phyloP scores from a whole-genome alignment of 2,888 invertebrate species.

The Euproctis similis region DNA sequence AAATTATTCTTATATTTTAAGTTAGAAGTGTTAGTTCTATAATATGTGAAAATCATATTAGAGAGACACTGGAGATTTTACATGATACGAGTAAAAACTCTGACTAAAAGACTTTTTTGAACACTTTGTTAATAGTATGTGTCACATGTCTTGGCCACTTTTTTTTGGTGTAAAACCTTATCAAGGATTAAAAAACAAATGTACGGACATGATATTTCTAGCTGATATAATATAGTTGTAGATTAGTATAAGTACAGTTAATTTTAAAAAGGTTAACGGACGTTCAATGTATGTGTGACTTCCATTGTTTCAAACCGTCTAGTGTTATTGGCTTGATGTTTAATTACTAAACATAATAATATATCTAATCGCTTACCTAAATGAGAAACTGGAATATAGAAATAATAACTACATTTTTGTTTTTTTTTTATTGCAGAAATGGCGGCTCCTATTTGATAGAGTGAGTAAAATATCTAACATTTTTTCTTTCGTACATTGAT shows the following conservation, averaged over 20 bases:
- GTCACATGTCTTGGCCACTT: no score
- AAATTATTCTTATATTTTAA: no score
- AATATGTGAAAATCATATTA: no score
- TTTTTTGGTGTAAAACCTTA: no score
- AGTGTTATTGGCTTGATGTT: constrained; percentile 8
- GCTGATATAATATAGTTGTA: no score
- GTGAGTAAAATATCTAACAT: constrained; percentile 60
- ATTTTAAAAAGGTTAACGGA: constrained; percentile 17
- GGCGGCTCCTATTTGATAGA: constrained; percentile 91
- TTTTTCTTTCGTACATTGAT: not conserved
- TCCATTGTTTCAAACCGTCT: constrained; percentile 14
- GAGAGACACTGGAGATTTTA: no score
- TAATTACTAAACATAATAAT: constrained; percentile 4
- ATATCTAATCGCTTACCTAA: not conserved
- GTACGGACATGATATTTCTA: no score
- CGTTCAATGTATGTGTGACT: constrained; percentile 15
- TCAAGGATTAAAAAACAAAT: no score
- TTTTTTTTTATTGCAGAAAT: constrained; percentile 80
- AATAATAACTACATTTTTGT: not conserved
- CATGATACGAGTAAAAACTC: no score
- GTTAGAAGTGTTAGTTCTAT: no score
- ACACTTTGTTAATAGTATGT: no score
- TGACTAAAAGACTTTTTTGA: no score
- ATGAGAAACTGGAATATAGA: not conserved
- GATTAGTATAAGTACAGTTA: constrained; percentile 19